Conservation (phyloP, 2,113 vertebrate genomes). For the Saguinus midas region DNA sequence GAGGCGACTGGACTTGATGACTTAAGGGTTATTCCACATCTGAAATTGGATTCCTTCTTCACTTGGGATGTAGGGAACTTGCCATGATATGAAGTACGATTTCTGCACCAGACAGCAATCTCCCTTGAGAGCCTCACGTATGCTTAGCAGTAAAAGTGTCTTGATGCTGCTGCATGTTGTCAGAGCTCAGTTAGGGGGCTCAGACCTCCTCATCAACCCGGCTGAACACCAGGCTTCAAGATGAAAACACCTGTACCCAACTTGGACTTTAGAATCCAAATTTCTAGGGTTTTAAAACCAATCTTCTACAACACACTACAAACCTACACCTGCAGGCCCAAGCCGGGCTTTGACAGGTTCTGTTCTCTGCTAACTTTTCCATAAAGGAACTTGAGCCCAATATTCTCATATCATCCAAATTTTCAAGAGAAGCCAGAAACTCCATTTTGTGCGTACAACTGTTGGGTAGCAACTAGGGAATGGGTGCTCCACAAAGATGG, state of each 20-base stretch:
- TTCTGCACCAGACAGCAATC: not conserved
- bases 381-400: not conserved
- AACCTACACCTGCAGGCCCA: not conserved
- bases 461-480: not conserved
- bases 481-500: not conserved
- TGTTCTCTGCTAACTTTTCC: not conserved
- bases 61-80: not conserved
- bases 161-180: not conserved
- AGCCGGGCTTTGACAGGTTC: not conserved
- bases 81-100: not conserved
- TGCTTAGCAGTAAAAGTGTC: fast-evolving
- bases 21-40: not conserved
- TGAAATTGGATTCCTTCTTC: not conserved
- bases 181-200: not conserved
- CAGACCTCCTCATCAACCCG: not conserved
- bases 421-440: not conserved
- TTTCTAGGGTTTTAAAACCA: not conserved
- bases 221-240: not conserved
- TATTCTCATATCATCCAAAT: not conserved
- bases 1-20: not conserved
- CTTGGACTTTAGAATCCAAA: not conserved
- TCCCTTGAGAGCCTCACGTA: not conserved
- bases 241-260: not conserved
- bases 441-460: not conserved
- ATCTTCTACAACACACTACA: not conserved